A percentile compares a stretch with the other conserved stretches of the same genome.
Conservation (phyloP, 2,797 vertebrate species). For the Poeciliopsis presidionis region DNA sequence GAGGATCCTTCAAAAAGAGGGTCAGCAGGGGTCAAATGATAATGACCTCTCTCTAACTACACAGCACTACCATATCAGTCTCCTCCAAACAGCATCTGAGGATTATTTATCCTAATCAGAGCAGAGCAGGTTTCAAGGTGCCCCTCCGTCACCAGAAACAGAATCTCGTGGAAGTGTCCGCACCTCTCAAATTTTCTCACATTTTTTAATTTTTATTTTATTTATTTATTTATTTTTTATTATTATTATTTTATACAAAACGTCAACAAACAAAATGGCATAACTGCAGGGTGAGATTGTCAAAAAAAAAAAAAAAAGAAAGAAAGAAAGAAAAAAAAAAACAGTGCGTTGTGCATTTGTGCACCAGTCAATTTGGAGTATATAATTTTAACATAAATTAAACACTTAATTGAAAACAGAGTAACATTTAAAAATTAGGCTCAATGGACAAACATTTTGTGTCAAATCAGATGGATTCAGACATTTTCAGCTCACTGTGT, state of each 20-base stretch:
- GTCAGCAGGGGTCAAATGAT: slow-evolving; percentile 73
- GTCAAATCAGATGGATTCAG: not conserved
- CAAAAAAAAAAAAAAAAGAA: not conserved
- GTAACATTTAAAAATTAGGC: not conserved
- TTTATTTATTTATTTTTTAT: not conserved
- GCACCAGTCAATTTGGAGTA: not conserved
- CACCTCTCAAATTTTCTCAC: not conserved
- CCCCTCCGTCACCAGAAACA: not conserved
- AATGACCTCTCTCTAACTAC: slow-evolving; percentile 70
- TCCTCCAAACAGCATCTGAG: slow-evolving; percentile 33
- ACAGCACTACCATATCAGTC: slow-evolving; percentile 54
- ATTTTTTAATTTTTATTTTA: not conserved
- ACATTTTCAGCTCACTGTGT: not conserved
- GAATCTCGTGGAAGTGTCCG: not conserved
- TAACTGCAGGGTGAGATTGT: not conserved
- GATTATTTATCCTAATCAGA: slow-evolving; percentile 72
- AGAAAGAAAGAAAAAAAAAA: not conserved
- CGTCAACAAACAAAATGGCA: not conserved
- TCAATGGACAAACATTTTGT: not conserved
- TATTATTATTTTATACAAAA: not conserved
- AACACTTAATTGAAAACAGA: not conserved
- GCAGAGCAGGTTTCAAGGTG: slow-evolving; percentile 38
- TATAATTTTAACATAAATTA: not conserved
- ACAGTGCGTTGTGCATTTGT: not conserved
- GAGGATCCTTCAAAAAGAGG: slow-evolving; percentile 74